Conservation (phyloP, 2,113 vertebrate species). For the Serilophus lunatus region DNA sequence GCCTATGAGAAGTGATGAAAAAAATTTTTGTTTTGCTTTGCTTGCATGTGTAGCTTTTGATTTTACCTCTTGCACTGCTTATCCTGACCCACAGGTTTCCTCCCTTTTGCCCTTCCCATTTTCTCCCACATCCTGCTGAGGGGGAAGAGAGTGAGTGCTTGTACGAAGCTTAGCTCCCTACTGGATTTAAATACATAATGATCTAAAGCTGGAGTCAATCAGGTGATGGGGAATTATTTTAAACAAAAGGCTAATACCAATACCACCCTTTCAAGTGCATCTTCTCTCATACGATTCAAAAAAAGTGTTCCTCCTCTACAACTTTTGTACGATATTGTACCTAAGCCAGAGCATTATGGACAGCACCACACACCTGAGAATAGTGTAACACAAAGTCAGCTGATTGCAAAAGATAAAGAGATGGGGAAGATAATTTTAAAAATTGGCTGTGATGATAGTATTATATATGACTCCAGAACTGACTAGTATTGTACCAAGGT, state of each 20-base stretch:
- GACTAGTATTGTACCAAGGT: not conserved
- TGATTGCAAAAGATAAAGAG: not conserved
- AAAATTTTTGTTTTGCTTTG: not conserved
- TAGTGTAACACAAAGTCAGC: not conserved
- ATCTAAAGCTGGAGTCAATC: not conserved
- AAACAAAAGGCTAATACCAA: not conserved
- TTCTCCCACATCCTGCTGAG: not conserved
- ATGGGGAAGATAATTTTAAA: not conserved
- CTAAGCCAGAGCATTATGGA: not conserved
- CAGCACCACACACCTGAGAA: not conserved
- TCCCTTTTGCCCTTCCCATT: not conserved
- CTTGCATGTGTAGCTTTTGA: fast-evolving
- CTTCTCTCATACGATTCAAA: not conserved
- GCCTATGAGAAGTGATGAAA: not conserved
- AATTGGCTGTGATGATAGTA: not conserved
- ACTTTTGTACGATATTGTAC: not conserved
- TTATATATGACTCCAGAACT: not conserved
- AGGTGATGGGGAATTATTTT: not conserved
- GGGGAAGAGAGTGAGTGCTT: not conserved
- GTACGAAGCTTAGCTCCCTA: not conserved
- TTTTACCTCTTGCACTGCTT: not conserved
- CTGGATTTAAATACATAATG: not conserved
- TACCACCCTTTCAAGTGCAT: not conserved
- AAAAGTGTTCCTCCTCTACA: not conserved
- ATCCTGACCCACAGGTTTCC: not conserved